Conservation (phyloP, 2,797 vertebrate genomes). For the Sebastes reedi region DNA sequence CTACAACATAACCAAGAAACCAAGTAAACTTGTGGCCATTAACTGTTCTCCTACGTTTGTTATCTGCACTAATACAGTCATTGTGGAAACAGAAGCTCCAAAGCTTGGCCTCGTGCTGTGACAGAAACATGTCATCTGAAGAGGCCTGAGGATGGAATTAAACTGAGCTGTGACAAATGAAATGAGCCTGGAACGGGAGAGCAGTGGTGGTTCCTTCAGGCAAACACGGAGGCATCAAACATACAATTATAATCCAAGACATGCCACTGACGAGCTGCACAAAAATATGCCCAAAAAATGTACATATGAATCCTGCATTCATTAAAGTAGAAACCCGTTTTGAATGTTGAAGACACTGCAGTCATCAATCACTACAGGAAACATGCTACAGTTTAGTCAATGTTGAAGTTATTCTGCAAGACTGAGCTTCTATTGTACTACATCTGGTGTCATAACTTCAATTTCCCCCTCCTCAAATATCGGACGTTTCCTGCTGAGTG, state of each 20-base stretch:
- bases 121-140: slow-evolving; percentile 31
- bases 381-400: not conserved
- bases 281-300: not conserved
- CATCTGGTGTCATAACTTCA: not conserved
- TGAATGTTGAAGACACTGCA: not conserved
- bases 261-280: not conserved
- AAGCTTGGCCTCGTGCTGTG: slow-evolving; percentile 4
- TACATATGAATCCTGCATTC: slow-evolving; percentile 10
- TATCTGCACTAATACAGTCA: slow-evolving; percentile 21
- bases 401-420: not conserved
- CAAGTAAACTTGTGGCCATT: not conserved
- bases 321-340: not conserved
- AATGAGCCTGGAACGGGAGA: slow-evolving; percentile 21
- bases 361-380: not conserved
- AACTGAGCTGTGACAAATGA: slow-evolving; percentile 42
- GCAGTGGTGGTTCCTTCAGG: slow-evolving; percentile 9
- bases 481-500: not conserved
- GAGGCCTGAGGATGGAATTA: slow-evolving; percentile 35
- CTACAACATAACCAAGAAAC: not conserved
- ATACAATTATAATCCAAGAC: slow-evolving; percentile 14
- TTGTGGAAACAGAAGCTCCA: slow-evolving; percentile 6
- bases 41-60: not conserved
- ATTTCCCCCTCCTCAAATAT: no score
- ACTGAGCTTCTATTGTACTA: not conserved
- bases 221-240: slow-evolving; percentile 29